A percentile compares a stretch with the other conserved stretches of the same genome.
These are phyloP conservation scores for Hypothenemus hampei DNA, from an alignment of 1,140 invertebrate genomes.

Conservation along the genomic window DNA sequence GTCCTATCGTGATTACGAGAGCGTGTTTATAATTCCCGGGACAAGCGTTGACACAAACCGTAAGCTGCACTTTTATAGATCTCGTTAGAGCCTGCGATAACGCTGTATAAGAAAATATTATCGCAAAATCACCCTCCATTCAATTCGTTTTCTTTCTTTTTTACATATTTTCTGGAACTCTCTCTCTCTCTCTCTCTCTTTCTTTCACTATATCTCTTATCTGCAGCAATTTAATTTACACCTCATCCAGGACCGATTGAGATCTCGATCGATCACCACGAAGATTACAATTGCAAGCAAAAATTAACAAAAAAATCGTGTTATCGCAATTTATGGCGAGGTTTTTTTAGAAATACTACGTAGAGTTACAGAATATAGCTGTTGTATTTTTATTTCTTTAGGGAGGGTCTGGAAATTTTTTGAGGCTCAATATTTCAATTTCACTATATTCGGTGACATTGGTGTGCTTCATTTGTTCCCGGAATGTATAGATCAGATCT, in stretches of 20 bases:
- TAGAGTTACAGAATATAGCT: constrained; percentile 26
- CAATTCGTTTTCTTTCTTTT: too few species aligned
- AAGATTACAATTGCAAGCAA: too few species aligned
- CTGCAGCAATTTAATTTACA: too few species aligned
- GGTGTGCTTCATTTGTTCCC: constrained; percentile 48
- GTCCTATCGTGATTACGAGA: constrained; percentile 66
- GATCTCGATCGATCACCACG: too few species aligned
- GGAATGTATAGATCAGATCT: constrained; percentile 41
- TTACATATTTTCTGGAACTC: too few species aligned
- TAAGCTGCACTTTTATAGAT: constrained; percentile 40
- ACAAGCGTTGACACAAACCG: constrained; percentile 61
- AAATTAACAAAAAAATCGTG: too few species aligned
- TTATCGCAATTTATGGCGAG: constrained; percentile 43
- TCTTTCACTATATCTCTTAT: too few species aligned
- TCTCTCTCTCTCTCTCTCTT: too few species aligned
- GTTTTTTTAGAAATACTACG: constrained; percentile 33
- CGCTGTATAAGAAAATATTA: too few species aligned
- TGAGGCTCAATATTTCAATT: background rate
- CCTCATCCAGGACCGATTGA: too few species aligned
- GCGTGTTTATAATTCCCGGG: constrained; percentile 71
- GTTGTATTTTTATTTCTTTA: background rate
- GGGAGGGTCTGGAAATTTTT: background rate
- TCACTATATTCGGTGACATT: constrained; percentile 36
- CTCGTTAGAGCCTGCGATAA: constrained; percentile 43
- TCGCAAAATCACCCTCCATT: too few species aligned